A percentile compares a stretch with the other conserved stretches of the same genome.
Evolutionary conservation across 2,888 invertebrate species (phyloP).

Genomic region (Monochamus alternatus): DNA sequence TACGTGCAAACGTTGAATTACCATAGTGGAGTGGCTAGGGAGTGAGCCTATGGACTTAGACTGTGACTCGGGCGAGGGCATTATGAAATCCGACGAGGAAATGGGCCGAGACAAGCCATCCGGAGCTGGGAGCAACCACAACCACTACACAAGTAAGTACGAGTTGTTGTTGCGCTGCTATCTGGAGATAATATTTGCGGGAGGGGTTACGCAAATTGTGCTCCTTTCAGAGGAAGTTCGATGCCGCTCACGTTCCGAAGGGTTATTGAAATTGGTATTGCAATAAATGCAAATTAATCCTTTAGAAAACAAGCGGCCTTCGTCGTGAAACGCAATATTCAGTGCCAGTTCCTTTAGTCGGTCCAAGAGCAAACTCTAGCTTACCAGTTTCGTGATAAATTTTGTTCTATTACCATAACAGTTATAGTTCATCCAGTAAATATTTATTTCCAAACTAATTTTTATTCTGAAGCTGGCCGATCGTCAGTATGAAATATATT

Average conservation of each 20-base stretch:
- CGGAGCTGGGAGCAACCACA: conserved; percentile 60
- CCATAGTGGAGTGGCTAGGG: conserved; percentile 54
- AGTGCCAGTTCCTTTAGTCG: no score
- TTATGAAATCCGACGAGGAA: conserved; percentile 65
- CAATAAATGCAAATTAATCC: background rate
- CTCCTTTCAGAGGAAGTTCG: background rate
- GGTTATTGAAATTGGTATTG: conserved; percentile 15
- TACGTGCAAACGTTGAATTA: conserved; percentile 34
- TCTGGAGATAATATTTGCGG: conserved; percentile 21
- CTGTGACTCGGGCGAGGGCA: conserved; percentile 47
- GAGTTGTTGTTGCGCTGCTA: conserved; percentile 9
- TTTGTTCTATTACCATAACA: no score
- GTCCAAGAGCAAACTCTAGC: no score
- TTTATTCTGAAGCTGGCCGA: no score
- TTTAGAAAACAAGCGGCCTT: background rate
- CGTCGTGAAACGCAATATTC: background rate
- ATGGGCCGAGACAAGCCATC: conserved; percentile 62
- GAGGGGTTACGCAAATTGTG: background rate
- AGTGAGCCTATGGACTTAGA: conserved; percentile 54
- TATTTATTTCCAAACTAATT: no score
- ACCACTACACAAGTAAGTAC: conserved; percentile 63
- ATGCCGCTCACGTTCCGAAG: conserved; percentile 5
- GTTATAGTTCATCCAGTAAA: no score
- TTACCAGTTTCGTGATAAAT: no score
- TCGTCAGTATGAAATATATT: no score